These are phyloP conservation scores for Microlaimidae sp. DNA, from an alignment of 2,888 invertebrate species.

Conservation along the genomic window DNA sequence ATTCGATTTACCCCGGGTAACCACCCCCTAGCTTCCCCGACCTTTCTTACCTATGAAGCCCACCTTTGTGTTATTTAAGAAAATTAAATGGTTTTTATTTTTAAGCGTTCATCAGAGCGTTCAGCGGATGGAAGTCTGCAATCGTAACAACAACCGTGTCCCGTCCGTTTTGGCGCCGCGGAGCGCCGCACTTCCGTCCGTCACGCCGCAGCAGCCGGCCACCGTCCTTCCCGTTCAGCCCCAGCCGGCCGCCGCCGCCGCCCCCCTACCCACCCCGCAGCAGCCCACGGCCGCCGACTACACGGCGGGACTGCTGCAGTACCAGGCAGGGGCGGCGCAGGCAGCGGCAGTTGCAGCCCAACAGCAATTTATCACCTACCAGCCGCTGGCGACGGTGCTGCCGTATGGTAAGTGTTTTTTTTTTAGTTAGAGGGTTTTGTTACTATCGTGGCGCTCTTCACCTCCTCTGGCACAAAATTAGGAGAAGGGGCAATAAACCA, in stretches of 20 bases:
- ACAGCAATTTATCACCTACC: slow-evolving; percentile 26
- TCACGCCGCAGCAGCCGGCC: slow-evolving; percentile 1
- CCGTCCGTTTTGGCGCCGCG: background rate
- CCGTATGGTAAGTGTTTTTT: slow-evolving; percentile 26
- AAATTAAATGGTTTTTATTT: background rate
- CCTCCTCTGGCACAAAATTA: no score
- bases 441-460: no score
- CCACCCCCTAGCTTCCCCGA: no score
- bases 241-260: background rate
- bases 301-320: no score
- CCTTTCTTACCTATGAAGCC: no score
- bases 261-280: slow-evolving; percentile 8
- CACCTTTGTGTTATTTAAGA: no score
- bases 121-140: slow-evolving; percentile 28
- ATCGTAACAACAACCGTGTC: background rate
- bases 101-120: slow-evolving; percentile 18
- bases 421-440: no score
- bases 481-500: no score
- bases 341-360: slow-evolving; percentile 15
- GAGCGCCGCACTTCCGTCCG: slow-evolving; percentile 2
- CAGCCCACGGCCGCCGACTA: background rate
- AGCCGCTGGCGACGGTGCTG: slow-evolving; percentile 23
- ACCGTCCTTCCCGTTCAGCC: slow-evolving; percentile 6
- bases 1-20: no score
- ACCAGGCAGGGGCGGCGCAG: no score